These are phyloP conservation scores for Pantherophis alleghaniensis DNA, from an alignment of 2,797 vertebrate genomes.

Conservation along the genomic window DNA sequence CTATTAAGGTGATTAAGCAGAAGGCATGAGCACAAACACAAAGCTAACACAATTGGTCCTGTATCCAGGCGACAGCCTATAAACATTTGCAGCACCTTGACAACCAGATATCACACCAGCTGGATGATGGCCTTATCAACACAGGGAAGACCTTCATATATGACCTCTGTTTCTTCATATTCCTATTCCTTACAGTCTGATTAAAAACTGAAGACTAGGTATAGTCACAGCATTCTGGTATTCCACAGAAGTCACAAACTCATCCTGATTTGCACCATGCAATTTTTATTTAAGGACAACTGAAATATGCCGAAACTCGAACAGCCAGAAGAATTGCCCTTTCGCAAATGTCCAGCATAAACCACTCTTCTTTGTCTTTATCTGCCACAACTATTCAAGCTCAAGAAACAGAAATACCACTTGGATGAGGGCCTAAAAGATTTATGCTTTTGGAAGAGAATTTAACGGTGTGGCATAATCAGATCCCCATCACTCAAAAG, in stretches of 20 bases:
- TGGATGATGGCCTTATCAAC: neutral
- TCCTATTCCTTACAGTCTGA: neutral
- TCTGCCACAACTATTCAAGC: neutral
- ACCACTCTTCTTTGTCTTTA: slow-evolving; percentile 2
- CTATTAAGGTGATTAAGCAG: neutral
- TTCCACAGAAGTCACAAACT: neutral
- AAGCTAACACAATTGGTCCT: neutral
- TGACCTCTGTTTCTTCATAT: neutral
- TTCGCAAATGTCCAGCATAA: slow-evolving; percentile 11
- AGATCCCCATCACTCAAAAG: neutral
- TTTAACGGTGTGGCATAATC: neutral
- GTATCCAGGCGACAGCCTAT: neutral
- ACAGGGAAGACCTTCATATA: neutral
- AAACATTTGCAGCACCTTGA: neutral
- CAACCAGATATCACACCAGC: neutral
- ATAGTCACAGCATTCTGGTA: neutral
- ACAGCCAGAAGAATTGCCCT: slow-evolving; percentile 14
- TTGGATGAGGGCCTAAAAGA: slow-evolving; percentile 8
- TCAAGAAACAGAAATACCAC: neutral
- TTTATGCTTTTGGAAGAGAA: neutral
- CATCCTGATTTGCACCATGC: neutral
- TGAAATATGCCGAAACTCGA: neutral
- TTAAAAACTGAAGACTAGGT: neutral
- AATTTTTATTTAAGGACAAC: neutral
- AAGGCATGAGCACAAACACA: neutral